Conservation (phyloP, 2,888 invertebrate genomes). For the Dusona sp. region DNA sequence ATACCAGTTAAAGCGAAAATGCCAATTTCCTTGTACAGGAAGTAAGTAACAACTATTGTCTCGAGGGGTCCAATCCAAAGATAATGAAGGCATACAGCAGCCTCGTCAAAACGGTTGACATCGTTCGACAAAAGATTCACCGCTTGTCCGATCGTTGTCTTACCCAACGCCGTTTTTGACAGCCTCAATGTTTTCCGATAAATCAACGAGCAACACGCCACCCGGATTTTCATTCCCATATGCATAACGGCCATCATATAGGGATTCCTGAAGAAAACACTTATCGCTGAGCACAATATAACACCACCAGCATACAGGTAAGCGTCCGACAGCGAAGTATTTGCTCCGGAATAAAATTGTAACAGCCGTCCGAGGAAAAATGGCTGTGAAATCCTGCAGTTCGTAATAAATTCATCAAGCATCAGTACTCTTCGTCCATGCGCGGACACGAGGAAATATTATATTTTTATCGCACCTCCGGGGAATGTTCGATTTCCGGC, state of each 20-base stretch:
- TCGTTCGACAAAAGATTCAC: constrained; percentile 97
- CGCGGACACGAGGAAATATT: no score
- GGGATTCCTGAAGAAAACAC: constrained; percentile 93
- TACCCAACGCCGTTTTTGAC: constrained; percentile 90
- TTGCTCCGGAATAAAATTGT: constrained; percentile 80
- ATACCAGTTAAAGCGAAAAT: constrained; percentile 90
- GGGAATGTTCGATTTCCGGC: no score
- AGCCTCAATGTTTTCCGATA: constrained; percentile 92
- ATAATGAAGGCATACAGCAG: constrained; percentile 93
- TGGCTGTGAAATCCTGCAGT: constrained; percentile 87
- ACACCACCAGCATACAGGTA: constrained; percentile 92
- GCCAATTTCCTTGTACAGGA: constrained; percentile 90
- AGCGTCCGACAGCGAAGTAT: constrained; percentile 85
- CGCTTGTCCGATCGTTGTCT: constrained; percentile 90
- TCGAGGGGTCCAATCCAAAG: constrained; percentile 94
- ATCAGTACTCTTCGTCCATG: background rate
- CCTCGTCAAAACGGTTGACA: constrained; percentile 95
- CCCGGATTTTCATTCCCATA: constrained; percentile 93
- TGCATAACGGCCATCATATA: constrained; percentile 94
- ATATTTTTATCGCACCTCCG: no score
- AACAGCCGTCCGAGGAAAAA: constrained; percentile 83
- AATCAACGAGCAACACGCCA: constrained; percentile 93
- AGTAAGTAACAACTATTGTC: constrained; percentile 86
- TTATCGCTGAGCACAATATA: constrained; percentile 90
- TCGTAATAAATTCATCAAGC: background rate